Evolutionary conservation across 2,797 vertebrate species (phyloP).

Genomic region (Sebastes variabilis): DNA sequence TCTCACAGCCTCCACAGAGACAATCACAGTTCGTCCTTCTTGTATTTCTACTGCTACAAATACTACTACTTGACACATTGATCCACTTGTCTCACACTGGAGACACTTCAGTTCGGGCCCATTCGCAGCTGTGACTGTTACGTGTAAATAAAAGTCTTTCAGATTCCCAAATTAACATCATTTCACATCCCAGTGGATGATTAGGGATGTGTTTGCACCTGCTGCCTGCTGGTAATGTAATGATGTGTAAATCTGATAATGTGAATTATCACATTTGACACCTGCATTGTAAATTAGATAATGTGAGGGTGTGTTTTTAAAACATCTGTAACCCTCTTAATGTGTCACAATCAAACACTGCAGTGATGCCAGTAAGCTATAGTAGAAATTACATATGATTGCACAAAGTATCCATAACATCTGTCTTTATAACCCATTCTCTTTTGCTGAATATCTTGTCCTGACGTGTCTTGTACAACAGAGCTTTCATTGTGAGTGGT

Average conservation of each 20-base stretch:
- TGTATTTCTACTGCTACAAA: not conserved
- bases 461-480: not conserved
- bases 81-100: not conserved
- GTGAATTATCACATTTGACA: conserved; percentile 4
- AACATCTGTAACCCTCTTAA: not conserved
- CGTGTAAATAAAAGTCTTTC: conserved; percentile 12
- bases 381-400: not conserved
- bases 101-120: not conserved
- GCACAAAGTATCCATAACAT: not conserved
- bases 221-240: conserved; percentile 2
- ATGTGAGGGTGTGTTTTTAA: not conserved
- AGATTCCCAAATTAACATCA: conserved; percentile 14
- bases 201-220: not conserved
- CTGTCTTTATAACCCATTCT: not conserved
- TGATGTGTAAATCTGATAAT: conserved; percentile 15
- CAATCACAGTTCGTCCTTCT: not conserved
- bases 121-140: conserved; percentile 19
- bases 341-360: not conserved
- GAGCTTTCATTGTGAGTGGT: not conserved
- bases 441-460: not conserved
- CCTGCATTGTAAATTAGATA: conserved; percentile 15
- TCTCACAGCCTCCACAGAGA: not conserved
- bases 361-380: not conserved
- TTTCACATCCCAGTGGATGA: conserved; percentile 15
- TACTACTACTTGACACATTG: not conserved